Conservation (phyloP, 2,888 invertebrate genomes). For the Coenonympha arcania region DNA sequence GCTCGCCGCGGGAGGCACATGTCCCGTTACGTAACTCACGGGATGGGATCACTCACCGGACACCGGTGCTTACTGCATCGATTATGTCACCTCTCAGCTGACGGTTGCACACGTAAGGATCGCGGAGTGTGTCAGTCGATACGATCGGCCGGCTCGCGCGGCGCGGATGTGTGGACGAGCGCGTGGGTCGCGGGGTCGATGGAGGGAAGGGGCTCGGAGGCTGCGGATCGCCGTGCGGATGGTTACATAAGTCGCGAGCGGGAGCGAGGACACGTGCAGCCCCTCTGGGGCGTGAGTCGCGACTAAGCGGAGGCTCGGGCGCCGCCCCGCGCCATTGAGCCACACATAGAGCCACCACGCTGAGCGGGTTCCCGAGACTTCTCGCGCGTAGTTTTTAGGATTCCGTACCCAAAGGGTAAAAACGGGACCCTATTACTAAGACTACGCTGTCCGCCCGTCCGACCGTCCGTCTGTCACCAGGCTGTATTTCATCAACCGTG, state of each 20-base stretch:
- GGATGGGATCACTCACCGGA: slow-evolving; percentile 51
- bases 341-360: slow-evolving; percentile 21
- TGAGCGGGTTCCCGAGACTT: not conserved
- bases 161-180: slow-evolving; percentile 33
- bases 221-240: slow-evolving; percentile 71
- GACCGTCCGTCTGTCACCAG: too few species aligned
- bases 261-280: slow-evolving; percentile 63
- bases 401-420: too few species aligned
- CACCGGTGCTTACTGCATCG: slow-evolving; percentile 69
- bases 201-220: slow-evolving; percentile 59
- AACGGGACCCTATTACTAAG: too few species aligned
- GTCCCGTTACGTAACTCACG: slow-evolving; percentile 64
- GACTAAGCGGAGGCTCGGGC: slow-evolving; percentile 61
- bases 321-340: slow-evolving; percentile 66
- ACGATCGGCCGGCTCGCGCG: slow-evolving; percentile 30
- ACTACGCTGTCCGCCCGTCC: too few species aligned
- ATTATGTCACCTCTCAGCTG: slow-evolving; percentile 70
- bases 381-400: not conserved
- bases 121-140: slow-evolving; percentile 44
- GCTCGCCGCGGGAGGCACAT: slow-evolving; percentile 6
- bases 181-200: slow-evolving; percentile 42
- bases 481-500: too few species aligned
- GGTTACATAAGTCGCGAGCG: slow-evolving; percentile 69
- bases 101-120: slow-evolving; percentile 48
- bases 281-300: slow-evolving; percentile 66